Percentiles rank a stretch among this genome's conserved stretches.
Evolutionary conservation across 2,113 vertebrate species (phyloP).

Genomic region (Tonatia bakeri): DNA sequence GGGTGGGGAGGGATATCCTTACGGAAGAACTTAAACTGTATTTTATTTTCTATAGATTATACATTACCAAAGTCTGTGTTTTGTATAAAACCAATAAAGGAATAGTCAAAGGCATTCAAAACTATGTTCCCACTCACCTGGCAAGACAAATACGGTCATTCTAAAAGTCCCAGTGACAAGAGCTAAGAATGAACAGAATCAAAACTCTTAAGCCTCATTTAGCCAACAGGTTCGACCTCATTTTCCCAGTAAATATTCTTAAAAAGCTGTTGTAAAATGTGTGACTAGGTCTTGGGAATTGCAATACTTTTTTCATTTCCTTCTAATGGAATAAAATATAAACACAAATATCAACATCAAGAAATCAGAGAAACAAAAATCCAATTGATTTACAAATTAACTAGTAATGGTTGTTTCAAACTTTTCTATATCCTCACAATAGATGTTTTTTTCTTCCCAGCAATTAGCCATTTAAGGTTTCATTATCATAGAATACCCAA

Average conservation of each 20-base stretch:
- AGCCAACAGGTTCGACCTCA: neutral
- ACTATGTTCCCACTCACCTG: neutral
- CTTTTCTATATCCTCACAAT: neutral
- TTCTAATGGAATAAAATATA: neutral
- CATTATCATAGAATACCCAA: neutral
- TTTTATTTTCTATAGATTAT: neutral
- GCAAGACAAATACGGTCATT: neutral
- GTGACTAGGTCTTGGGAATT: neutral
- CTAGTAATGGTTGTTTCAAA: neutral
- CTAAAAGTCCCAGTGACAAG: neutral
- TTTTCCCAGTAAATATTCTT: neutral
- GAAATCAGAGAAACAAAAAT: conserved; percentile 17
- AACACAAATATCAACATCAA: neutral
- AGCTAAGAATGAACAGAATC: neutral
- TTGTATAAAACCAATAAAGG: neutral
- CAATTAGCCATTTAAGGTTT: neutral
- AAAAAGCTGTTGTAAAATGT: neutral
- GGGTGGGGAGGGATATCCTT: neutral
- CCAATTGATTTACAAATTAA: neutral
- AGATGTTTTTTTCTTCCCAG: neutral
- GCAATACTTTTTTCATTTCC: neutral
- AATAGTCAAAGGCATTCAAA: neutral
- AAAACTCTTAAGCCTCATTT: neutral
- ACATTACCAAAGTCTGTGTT: neutral
- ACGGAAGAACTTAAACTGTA: neutral